phyloP scores from a whole-genome alignment of 2,113 vertebrate species.

The Zosterops lateralis region DNA sequence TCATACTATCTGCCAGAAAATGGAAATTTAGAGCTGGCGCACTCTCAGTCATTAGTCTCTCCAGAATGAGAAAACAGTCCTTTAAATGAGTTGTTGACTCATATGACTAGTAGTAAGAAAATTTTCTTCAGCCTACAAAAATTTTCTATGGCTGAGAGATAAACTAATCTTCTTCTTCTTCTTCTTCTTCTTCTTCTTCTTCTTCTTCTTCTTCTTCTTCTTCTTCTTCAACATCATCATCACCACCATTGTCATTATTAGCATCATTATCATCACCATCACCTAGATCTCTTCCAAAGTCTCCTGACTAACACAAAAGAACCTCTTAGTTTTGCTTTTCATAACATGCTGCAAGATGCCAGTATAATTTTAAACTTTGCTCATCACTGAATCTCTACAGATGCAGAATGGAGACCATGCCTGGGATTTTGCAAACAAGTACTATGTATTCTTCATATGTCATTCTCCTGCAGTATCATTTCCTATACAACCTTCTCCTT shows the following conservation, averaged over 20 bases:
- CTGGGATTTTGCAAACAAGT: not conserved
- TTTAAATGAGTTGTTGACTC: not conserved
- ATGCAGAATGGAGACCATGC: not conserved
- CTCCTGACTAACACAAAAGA: not conserved
- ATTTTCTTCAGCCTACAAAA: not conserved
- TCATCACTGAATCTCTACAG: not conserved
- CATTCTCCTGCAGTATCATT: rapidly evolving
- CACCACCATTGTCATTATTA: not conserved
- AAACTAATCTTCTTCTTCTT: not conserved
- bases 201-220: not conserved
- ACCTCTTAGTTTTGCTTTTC: not conserved
- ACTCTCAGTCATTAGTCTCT: not conserved
- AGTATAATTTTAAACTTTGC: not conserved
- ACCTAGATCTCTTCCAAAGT: not conserved
- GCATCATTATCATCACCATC: no score
- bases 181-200: not conserved
- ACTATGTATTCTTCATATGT: not conserved
- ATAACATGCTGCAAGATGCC: not conserved
- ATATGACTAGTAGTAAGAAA: not conserved
- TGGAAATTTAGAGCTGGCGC: not conserved
- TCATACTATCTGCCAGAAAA: not conserved
- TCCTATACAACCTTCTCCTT: not conserved
- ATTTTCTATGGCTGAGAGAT: not conserved
- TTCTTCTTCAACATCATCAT: not conserved
- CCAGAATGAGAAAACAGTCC: not conserved